phyloP scores from a whole-genome alignment of 2,797 vertebrate species.

The Cuculus canorus region DNA sequence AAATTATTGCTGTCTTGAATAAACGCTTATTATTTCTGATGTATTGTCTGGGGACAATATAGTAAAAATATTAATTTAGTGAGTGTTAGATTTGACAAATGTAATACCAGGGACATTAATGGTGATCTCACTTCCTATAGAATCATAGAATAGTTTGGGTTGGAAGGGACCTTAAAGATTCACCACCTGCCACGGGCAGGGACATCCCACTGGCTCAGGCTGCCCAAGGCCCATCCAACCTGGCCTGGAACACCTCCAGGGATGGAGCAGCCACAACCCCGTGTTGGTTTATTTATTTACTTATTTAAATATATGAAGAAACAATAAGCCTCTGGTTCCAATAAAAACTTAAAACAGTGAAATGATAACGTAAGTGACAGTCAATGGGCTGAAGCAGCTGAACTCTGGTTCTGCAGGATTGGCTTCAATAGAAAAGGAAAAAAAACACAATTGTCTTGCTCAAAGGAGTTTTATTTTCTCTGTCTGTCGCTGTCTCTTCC shows the following conservation, averaged over 20 bases:
- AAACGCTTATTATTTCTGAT: background rate
- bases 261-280: too few species aligned
- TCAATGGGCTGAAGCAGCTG: background rate
- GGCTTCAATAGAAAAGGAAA: accelerated
- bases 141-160: too few species aligned
- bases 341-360: background rate
- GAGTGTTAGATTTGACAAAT: background rate
- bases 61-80: background rate
- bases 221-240: too few species aligned
- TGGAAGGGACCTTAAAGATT: too few species aligned
- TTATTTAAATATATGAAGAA: background rate
- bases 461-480: background rate
- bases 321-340: background rate
- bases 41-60: background rate
- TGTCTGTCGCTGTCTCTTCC: conserved; percentile 8
- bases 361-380: accelerated
- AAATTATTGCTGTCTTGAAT: background rate
- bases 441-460: accelerated
- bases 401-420: background rate
- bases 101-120: background rate
- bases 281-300: background rate
- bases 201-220: too few species aligned
- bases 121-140: background rate
- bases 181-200: too few species aligned
- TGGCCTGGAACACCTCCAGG: too few species aligned